Percentiles rank a stretch among this genome's conserved stretches.
phyloP scores from a whole-genome alignment of 1,140 invertebrate species.

The Mamestra configurata region DNA sequence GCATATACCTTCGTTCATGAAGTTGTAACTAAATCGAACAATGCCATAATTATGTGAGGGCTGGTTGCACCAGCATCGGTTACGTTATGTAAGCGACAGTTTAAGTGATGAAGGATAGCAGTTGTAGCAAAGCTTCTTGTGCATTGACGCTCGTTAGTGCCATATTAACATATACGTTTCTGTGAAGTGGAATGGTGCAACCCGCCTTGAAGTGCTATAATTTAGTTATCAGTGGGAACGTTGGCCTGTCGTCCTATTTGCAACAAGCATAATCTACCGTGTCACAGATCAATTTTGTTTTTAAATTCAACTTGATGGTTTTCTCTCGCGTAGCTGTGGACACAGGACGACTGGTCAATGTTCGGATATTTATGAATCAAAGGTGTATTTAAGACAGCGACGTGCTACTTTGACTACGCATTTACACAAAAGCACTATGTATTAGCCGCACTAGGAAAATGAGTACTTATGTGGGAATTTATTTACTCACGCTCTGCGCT shows the following conservation, averaged over 20 bases:
- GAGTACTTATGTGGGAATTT: conserved; percentile 50
- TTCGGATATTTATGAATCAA: not conserved
- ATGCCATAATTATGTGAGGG: conserved; percentile 14
- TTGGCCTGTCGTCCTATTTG: not conserved
- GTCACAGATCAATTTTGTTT: not conserved
- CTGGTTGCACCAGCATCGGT: not conserved
- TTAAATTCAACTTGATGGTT: no score
- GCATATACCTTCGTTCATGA: conserved; percentile 34
- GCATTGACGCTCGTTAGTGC: conserved; percentile 45
- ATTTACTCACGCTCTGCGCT: conserved; percentile 21
- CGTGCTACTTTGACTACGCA: conserved; percentile 46
- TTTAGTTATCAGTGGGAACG: not conserved
- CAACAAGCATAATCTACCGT: not conserved
- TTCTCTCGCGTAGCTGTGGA: not conserved
- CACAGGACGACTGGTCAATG: not conserved
- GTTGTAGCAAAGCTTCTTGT: conserved; percentile 27
- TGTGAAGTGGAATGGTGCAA: not conserved
- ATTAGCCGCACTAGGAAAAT: conserved; percentile 46
- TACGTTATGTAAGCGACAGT: not conserved
- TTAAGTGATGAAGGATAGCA: conserved; percentile 21
- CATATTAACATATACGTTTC: conserved; percentile 15
- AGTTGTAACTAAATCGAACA: conserved; percentile 3
- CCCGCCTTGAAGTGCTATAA: conserved; percentile 14
- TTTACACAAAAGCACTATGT: conserved; percentile 54
- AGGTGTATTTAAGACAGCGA: conserved; percentile 46